A percentile compares a stretch with the other conserved stretches of the same genome.
Conservation (phyloP, 1,140 invertebrate genomes). For the Melanaphis sacchari region DNA sequence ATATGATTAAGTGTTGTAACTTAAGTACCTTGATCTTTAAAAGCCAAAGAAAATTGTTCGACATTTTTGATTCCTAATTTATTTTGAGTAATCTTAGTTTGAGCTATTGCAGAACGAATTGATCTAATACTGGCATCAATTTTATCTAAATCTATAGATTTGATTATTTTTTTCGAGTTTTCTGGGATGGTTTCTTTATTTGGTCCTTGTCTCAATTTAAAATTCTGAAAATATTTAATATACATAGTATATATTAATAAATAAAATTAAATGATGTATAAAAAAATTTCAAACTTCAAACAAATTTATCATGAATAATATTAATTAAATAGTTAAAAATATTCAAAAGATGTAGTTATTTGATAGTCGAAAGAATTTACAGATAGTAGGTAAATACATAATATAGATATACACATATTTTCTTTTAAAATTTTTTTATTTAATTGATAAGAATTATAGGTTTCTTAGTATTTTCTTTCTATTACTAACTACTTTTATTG, state of each 20-base stretch:
- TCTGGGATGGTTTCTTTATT: background rate
- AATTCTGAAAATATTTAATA: conserved; percentile 32
- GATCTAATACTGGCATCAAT: conserved; percentile 50
- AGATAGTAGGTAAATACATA: too few relatives aligned
- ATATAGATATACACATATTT: too few relatives aligned
- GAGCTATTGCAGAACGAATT: conserved; percentile 42
- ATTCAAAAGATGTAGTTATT: background rate
- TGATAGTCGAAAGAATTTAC: background rate
- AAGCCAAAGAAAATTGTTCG: background rate
- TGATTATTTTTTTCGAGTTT: background rate
- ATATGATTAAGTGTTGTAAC: background rate
- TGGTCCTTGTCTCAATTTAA: background rate
- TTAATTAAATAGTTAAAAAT: background rate
- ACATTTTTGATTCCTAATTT: conserved; percentile 21
- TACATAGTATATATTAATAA: background rate
- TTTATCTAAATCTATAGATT: conserved; percentile 34
- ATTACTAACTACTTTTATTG: background rate
- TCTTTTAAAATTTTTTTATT: too few relatives aligned
- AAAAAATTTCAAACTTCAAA: background rate
- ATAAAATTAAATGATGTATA: background rate
- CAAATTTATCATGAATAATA: background rate
- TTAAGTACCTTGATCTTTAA: conserved; percentile 46
- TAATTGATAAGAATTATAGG: too few relatives aligned
- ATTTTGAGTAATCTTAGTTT: conserved; percentile 39
- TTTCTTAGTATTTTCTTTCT: too few relatives aligned